These are phyloP conservation scores for Tetheella fluctuosa DNA, from an alignment of 2,888 invertebrate genomes.

Conservation along the genomic window DNA sequence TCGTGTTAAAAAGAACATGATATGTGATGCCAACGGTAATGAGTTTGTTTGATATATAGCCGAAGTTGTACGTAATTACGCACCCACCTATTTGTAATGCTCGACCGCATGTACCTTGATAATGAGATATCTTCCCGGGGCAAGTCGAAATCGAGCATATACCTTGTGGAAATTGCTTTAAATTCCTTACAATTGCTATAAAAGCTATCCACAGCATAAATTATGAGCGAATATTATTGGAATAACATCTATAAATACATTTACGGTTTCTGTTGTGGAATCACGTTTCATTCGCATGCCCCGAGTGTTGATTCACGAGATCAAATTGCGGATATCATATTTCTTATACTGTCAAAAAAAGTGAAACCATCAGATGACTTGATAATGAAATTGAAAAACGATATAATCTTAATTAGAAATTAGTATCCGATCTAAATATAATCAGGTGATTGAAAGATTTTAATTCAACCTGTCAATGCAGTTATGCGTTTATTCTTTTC, in stretches of 20 bases:
- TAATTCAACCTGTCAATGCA: constrained; percentile 52
- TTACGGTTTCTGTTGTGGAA: constrained; percentile 14
- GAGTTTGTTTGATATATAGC: constrained; percentile 67
- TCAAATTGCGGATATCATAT: constrained; percentile 15
- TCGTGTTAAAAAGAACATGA: constrained; percentile 52
- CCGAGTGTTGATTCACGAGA: constrained; percentile 24
- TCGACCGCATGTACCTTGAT: constrained; percentile 38
- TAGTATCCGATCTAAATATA: constrained; percentile 40
- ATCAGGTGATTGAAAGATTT: constrained; percentile 49
- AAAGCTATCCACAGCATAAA: constrained; percentile 59
- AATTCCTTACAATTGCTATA: constrained; percentile 49
- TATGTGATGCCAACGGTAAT: constrained; percentile 54
- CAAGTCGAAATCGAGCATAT: constrained; percentile 57
- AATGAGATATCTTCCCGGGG: constrained; percentile 66
- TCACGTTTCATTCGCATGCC: constrained; percentile 11
- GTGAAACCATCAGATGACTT: constrained; percentile 23
- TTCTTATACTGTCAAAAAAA: constrained; percentile 12
- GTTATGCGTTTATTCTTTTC: constrained; percentile 23
- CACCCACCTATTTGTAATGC: constrained; percentile 63
- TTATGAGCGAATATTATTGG: constrained; percentile 45
- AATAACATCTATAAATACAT: constrained; percentile 36
- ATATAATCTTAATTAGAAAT: constrained; percentile 46
- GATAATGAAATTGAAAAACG: constrained; percentile 33
- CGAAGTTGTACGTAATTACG: constrained; percentile 63
- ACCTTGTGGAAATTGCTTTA: constrained; percentile 55